Conservation (phyloP, 2,888 invertebrate genomes). For the Rhimphoctona megacephalus region DNA sequence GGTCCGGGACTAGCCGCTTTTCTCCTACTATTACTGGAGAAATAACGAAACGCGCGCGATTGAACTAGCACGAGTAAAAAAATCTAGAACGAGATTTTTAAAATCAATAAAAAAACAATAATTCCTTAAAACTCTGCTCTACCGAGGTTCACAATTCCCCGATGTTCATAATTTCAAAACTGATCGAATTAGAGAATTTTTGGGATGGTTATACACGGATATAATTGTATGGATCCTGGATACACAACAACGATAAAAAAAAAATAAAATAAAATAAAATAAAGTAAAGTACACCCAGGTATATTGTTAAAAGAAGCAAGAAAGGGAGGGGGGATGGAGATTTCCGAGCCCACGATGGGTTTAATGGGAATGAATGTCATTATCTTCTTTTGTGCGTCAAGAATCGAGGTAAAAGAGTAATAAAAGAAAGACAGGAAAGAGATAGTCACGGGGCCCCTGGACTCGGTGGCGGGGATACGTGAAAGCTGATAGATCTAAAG, state of each 20-base stretch:
- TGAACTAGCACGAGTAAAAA: too few species aligned
- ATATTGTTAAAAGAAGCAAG: background rate
- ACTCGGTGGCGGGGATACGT: constrained; percentile 11
- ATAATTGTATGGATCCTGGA: background rate
- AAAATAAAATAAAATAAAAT: background rate
- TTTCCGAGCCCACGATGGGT: constrained; percentile 47
- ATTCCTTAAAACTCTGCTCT: background rate
- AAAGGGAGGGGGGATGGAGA: background rate
- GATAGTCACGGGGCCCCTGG: constrained; percentile 5
- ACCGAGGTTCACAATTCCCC: background rate
- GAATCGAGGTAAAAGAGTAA: constrained; percentile 18
- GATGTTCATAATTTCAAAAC: background rate
- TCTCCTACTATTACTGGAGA: too few species aligned
- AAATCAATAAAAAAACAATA: too few species aligned
- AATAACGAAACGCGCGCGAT: too few species aligned
- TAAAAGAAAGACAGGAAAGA: constrained; percentile 8
- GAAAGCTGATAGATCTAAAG: constrained; percentile 29
- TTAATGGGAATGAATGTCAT: constrained; percentile 68
- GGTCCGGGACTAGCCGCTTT: too few species aligned
- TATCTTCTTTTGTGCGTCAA: constrained; percentile 62
- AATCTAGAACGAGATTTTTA: background rate
- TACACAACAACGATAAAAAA: background rate
- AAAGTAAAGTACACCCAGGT: background rate
- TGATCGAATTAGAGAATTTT: background rate
- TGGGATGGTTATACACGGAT: background rate